Base-by-base conservation (phyloP, 64 coral and sea anemone species). In the Porites australiensis region DNA sequence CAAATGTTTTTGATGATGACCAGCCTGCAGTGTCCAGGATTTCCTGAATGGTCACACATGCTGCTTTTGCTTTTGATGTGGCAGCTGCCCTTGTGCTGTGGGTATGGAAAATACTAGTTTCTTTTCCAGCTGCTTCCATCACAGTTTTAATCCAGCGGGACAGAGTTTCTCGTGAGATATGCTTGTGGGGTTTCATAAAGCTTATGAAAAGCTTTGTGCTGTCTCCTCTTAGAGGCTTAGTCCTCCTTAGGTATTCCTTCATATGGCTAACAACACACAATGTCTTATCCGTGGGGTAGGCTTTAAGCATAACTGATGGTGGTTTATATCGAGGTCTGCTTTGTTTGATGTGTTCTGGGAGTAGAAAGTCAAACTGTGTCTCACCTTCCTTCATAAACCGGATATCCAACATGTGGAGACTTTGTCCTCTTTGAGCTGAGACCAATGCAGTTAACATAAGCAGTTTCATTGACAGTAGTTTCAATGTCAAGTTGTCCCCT, bases 381-480 rank as follows among this genome's bases (percentile, higher is more conserved):
- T 66, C 54, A 3, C 48, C 27, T 54, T 21, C 46, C 54, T 86
- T 86, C 61, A 85, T 86, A 52, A 13, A 70, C 20, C 67, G 4
- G 20, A 72, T 87, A 86, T 71, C 52, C 43, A 86, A 54, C 65
- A 86, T 53, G n/a, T 87, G 83, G 45, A 71, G 62, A 46, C 64
- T 68, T 45, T 87, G 64, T 7, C 65, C 83, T 19, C 45, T 66
- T 52, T 71, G 44, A 64, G 47, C 64, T 71, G 18, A 70, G 72
- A 70, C 65, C 48, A 71, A 70, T 6, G 37, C 63, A 70, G 72
- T 70, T 49, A 87, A 27, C 83, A 87, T 72, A 18, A 69, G 53
- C 48, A 89, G 14, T 79, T 89, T 79, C 50, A 79, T 50, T 79
- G 88, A 15, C 59, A 79, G 50, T 16, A n/a, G 50, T 68, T 87